Evolutionary conservation across 2,888 invertebrate species (phyloP).

Genomic region (Ochropleura plecta): DNA sequence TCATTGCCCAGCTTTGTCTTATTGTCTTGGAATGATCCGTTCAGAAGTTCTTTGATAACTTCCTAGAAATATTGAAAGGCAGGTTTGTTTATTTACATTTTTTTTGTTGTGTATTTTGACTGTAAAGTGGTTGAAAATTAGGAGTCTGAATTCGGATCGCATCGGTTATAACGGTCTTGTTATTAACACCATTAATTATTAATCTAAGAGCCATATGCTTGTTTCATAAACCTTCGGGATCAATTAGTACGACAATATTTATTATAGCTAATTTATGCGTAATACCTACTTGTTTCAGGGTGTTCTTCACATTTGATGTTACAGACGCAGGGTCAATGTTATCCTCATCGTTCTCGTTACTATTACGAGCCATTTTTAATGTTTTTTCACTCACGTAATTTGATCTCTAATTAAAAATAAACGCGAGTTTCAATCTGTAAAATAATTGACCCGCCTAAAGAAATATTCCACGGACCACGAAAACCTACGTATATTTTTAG

Average conservation of each 20-base stretch:
- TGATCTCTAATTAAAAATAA: conserved; percentile 25
- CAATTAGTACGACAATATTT: conserved; percentile 4
- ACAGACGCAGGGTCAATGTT: conserved; percentile 82
- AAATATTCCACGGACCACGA: not conserved
- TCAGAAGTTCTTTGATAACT: conserved; percentile 88
- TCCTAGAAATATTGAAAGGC: conserved; percentile 76
- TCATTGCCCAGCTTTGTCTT: conserved; percentile 90
- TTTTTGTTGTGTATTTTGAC: not conserved
- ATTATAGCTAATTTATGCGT: not conserved
- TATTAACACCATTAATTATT: not conserved
- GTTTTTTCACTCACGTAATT: conserved; percentile 44
- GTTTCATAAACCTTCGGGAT: not conserved
- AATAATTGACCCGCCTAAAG: conserved; percentile 45
- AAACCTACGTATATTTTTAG: not conserved
- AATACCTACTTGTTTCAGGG: conserved; percentile 79
- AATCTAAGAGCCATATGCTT: not conserved
- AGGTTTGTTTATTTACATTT: conserved; percentile 34
- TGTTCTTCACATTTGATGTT: conserved; percentile 79
- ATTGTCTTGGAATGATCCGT: conserved; percentile 88
- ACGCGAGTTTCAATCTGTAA: conserved; percentile 10
- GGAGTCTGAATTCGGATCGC: not conserved
- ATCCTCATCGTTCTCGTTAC: conserved; percentile 78
- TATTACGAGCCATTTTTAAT: conserved; percentile 78
- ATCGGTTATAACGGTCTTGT: not conserved
- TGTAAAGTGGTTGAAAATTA: not conserved